phyloP scores from a whole-genome alignment of 23 tunicate species.

The Trididemnum clinides region DNA sequence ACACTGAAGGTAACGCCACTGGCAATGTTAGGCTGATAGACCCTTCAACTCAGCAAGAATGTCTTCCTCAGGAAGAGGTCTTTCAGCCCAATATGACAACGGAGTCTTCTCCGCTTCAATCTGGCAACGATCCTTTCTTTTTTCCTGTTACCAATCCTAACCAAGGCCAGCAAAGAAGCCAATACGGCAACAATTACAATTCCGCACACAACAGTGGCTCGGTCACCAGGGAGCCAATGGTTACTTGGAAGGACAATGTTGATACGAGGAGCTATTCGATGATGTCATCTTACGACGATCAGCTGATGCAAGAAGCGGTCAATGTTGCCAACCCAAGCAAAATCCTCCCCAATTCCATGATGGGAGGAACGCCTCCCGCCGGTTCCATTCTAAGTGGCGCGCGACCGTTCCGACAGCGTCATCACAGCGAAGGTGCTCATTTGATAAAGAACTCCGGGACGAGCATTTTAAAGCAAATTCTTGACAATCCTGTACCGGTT shows the following conservation, averaged over 20 bases:
- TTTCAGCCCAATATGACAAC: slow-evolving; percentile 1
- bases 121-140: slow-evolving; percentile 73
- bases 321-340: slow-evolving; percentile 90
- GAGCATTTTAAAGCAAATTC: slow-evolving; percentile 59
- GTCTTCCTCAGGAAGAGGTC: slow-evolving; percentile 13
- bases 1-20: neutral
- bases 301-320: slow-evolving; percentile 87
- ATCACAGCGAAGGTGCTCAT: slow-evolving; percentile 91
- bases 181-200: slow-evolving; percentile 23
- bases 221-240: slow-evolving; percentile 37
- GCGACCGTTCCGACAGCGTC: slow-evolving; percentile 76
- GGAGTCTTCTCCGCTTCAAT: slow-evolving; percentile 58
- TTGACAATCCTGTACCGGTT: slow-evolving; percentile 57
- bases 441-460: slow-evolving; percentile 39
- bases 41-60: slow-evolving; percentile 23
- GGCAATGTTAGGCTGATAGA: slow-evolving; percentile 6
- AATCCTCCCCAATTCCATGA: slow-evolving; percentile 91
- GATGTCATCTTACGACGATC: slow-evolving; percentile 74
- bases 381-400: slow-evolving; percentile 50
- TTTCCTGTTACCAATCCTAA: slow-evolving; percentile 66
- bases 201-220: neutral
- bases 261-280: neutral
- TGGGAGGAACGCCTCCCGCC: slow-evolving; percentile 87
- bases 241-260: slow-evolving; percentile 56
- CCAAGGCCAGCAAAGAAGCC: neutral